Conservation (phyloP, 2,888 invertebrate genomes). For the Hetaerina titia region DNA sequence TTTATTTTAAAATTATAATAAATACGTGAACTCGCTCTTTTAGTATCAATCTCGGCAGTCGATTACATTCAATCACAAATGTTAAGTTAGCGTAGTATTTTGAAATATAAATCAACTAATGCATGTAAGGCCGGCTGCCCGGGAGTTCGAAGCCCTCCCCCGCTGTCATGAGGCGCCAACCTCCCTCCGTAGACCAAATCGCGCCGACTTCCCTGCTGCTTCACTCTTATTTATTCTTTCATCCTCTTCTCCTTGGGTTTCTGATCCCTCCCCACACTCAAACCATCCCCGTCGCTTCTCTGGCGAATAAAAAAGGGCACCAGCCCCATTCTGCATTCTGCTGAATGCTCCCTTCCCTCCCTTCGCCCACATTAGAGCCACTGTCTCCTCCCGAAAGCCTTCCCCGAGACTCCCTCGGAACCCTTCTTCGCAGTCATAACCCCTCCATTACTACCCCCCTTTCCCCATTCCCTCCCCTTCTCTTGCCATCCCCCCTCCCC, state of each 20-base stretch:
- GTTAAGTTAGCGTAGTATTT: too few species aligned
- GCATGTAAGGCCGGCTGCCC: background rate
- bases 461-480: background rate
- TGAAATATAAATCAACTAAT: too few species aligned
- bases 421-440: background rate
- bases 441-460: background rate
- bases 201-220: background rate
- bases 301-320: background rate
- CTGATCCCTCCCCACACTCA: background rate
- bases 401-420: background rate
- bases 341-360: background rate
- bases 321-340: background rate
- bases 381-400: too few species aligned
- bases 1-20: too few species aligned
- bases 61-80: too few species aligned
- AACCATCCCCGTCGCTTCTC: constrained; percentile 1
- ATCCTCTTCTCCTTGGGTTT: background rate
- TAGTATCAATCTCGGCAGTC: too few species aligned
- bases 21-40: too few species aligned
- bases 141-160: background rate
- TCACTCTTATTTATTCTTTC: background rate
- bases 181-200: background rate
- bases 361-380: background rate
- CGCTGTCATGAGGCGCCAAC: background rate
- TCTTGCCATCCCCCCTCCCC: background rate